Percentiles rank a stretch among this genome's conserved stretches.
Conservation (phyloP, 2,888 invertebrate species). For the Aphidius colemani region DNA sequence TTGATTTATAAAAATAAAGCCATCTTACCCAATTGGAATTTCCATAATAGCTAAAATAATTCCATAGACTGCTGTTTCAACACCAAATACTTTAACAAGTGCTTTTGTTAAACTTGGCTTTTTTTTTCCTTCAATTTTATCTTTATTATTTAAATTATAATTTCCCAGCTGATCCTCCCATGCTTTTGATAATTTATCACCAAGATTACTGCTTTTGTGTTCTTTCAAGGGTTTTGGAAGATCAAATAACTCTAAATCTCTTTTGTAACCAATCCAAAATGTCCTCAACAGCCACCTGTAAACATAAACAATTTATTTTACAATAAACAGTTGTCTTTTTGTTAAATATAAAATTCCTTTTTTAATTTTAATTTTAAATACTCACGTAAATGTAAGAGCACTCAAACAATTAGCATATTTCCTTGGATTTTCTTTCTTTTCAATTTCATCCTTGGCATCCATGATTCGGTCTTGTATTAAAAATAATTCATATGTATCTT, state of each 20-base stretch:
- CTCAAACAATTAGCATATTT: no score
- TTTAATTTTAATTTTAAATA: no score
- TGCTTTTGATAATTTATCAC: constrained; percentile 66
- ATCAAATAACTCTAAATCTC: constrained; percentile 71
- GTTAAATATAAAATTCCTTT: no score
- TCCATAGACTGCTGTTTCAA: constrained; percentile 68
- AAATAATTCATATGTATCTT: no score
- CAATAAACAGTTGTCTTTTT: no score
- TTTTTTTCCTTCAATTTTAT: neutral
- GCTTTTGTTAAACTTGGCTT: constrained; percentile 70
- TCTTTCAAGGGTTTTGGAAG: constrained; percentile 71
- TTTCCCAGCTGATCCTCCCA: constrained; percentile 65
- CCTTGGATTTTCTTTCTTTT: no score
- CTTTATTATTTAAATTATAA: constrained; percentile 31
- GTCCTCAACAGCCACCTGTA: constrained; percentile 72
- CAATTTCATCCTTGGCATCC: no score
- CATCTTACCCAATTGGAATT: constrained; percentile 63
- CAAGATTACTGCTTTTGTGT: constrained; percentile 70
- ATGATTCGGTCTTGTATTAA: no score
- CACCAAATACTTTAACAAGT: constrained; percentile 67
- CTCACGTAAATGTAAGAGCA: no score
- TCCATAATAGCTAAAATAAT: constrained; percentile 68
- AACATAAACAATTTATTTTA: no score
- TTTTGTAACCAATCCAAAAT: constrained; percentile 70
- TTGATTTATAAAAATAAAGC: no score